Conservation (phyloP, 1,140 invertebrate species). For the Drosophila nebulosa region DNA sequence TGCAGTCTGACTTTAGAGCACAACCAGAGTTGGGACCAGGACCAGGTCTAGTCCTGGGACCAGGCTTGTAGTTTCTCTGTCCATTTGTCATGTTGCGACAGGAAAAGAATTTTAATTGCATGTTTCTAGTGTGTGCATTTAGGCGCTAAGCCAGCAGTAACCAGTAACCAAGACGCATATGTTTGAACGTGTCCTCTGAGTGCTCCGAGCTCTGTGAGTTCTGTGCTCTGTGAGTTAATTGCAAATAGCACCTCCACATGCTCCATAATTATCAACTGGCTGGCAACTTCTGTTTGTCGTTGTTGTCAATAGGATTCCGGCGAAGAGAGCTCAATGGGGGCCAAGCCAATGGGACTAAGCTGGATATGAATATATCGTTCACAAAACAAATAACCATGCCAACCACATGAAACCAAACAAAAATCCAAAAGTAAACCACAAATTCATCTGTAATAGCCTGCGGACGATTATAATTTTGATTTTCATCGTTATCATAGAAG, state of each 20-base stretch:
- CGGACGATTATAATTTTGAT: no score
- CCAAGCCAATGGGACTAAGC: no score
- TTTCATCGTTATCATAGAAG: neutral
- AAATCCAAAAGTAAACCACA: no score
- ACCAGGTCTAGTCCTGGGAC: neutral
- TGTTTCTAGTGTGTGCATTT: constrained; percentile 15
- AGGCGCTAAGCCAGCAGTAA: neutral
- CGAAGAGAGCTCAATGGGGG: no score
- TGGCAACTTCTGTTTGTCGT: no score
- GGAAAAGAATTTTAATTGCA: constrained; percentile 40
- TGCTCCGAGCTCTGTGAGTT: neutral
- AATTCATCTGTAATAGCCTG: no score
- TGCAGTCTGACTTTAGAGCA: neutral
- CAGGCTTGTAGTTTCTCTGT: neutral
- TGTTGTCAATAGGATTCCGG: no score
- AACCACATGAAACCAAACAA: no score
- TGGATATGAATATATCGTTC: no score
- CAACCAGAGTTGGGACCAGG: no score
- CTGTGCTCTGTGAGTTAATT: neutral
- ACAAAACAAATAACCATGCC: no score
- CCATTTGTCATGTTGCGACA: constrained; percentile 9
- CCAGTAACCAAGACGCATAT: neutral
- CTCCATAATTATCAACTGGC: neutral
- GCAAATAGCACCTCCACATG: neutral
- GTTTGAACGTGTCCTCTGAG: neutral